Evolutionary conservation across 2,113 vertebrate species (phyloP), one percentile per base, ranked within the genome.

Genomic region (Uropsilus gracilis): DNA sequence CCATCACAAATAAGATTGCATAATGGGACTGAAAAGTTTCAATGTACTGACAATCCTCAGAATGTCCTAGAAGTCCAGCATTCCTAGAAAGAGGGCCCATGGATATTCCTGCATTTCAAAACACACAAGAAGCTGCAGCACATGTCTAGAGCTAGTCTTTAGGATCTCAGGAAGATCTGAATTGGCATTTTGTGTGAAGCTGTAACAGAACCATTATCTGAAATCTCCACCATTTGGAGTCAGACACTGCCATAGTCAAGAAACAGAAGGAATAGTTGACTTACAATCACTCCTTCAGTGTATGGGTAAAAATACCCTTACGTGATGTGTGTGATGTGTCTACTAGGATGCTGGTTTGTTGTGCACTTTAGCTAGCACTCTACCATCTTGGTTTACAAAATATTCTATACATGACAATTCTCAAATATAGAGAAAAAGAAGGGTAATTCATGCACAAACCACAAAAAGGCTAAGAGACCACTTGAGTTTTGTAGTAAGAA

Each of bases 21-120:
- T 8, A 89, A 94, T 34, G 94, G 92, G 59, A 80, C 22, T 94
- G 77, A 96, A 95, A 95, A 55, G 55, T 91, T 92, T 69, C 82
- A 91, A 95, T 18, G 57, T 78, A 88, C 87, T 91, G 81, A 93
- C 90, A 93, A 91, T 81, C 96, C 92, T 94, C 86, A 97, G 85
- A 91, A 89, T 9, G 77, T 68, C 63, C 93, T 84, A 95, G 71
- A 96, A 96, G 87, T 96, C 95, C 97, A 96, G 95, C 96, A 97
- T 93, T 97, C 59, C 80, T 59, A 71, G 72, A 84, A 94, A 95
- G 84, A 86, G 44, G 46, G 69, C 78, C 44, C 73, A 90, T 73
- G 91, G 94, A 91, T 92, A 95, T 72, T 94, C 90, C 95, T 97
- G 93, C 90, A 95, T 96, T 93, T 68, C 39, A 94, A 87, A 96